A percentile compares a stretch with the other conserved stretches of the same genome.
Conservation (phyloP, 2,797 vertebrate genomes). For the Mus spretus region DNA sequence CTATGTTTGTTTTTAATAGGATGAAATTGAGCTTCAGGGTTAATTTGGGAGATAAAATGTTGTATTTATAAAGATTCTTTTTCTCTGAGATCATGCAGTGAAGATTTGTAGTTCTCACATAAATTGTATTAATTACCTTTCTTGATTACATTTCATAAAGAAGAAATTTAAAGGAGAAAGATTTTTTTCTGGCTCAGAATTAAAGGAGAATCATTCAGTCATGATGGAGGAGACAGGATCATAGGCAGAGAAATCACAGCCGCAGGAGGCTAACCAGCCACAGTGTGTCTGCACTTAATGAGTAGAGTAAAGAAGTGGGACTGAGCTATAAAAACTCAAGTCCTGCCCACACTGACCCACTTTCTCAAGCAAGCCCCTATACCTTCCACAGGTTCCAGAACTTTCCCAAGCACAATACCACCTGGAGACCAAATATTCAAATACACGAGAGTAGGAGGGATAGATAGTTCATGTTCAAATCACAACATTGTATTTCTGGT, state of each 20-base stretch:
- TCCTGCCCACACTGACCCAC: neutral
- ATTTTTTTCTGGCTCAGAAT: neutral
- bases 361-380: neutral
- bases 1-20: neutral
- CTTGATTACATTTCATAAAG: neutral
- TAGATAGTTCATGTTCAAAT: neutral
- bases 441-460: neutral
- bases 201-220: neutral
- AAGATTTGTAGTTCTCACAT: neutral
- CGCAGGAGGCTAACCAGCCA: too few relatives aligned
- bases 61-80: neutral
- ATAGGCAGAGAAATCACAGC: neutral
- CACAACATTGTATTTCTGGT: neutral
- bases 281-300: neutral
- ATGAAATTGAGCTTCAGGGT: neutral
- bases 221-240: neutral
- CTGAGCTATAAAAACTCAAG: neutral
- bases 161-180: neutral
- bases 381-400: neutral
- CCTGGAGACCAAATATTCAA: neutral
- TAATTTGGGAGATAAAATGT: neutral
- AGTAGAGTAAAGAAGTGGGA: too few relatives aligned
- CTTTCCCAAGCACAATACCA: too few relatives aligned
- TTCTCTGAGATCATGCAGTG: neutral
- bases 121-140: neutral